Base-by-base conservation (phyloP, 2,113 vertebrate genomes). In the Oncorhynchus keta region DNA sequence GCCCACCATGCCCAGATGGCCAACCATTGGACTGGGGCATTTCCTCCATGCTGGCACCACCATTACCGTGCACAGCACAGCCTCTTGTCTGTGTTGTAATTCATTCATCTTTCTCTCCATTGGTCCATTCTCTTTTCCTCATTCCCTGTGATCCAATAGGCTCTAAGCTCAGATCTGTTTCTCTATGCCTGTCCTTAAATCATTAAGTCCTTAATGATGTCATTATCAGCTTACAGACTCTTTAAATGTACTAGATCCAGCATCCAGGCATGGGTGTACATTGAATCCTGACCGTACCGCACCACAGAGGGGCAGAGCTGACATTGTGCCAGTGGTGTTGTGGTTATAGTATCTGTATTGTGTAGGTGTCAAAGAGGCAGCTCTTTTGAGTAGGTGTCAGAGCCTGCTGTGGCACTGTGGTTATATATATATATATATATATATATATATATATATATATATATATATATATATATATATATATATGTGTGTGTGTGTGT, bases 141-240 rank as follows among this genome's bases (percentile, higher is more conserved):
- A 75, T 81, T 82, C 78, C 76, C 68, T 16, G 73, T 71, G 76
- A 77, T 77, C 72, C 30, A 2, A 64, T 76, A 79, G 79, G 80
- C 51, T 62, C 0, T 20, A 65, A 59, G 83, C 80, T 87, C 85
- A 84, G 64, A 66, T 26, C 26, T 13, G 26, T 30, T 14, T n/a
- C 64, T 14, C 11, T 22, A 39, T 39, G 22, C 8, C 79, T 68
- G 73, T 39, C 7, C 76, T 78, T 79, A 81, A 86, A 81, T 72
- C 51, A 55, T 16, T 18, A 55, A 5, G 51, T 55, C 14, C 5
- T 55, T 55, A 55, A 45, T 45, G 39, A 79, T 51, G 81, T 84
- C 74, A 88, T 87, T 87, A 85, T 78, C 77, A 70, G 78, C 77
- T 83, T 85, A 76, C 81, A 30, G 76, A 68, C 68, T 73, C n/a